These are phyloP conservation scores for Sarcophaga carnaria DNA, from an alignment of 2,888 invertebrate genomes.

Conservation along the genomic window DNA sequence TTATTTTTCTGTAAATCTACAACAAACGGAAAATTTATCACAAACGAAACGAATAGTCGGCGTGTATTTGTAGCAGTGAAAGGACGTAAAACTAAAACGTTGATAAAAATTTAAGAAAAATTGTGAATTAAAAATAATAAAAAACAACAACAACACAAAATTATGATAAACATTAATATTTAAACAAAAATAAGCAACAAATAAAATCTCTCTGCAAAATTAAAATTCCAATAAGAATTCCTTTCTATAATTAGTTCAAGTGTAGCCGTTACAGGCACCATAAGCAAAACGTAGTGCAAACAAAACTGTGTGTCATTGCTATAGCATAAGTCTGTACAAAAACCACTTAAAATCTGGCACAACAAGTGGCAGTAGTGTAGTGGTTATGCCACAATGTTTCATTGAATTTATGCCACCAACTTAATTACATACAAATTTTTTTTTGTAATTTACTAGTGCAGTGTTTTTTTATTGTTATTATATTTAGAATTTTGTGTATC, in stretches of 20 bases:
- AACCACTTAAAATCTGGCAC: constrained; percentile 19
- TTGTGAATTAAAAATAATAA: neutral
- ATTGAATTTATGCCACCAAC: neutral
- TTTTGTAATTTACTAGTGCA: neutral
- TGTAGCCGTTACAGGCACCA: constrained; percentile 34
- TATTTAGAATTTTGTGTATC: constrained; percentile 24
- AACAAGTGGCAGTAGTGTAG: neutral
- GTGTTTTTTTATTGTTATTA: constrained; percentile 1
- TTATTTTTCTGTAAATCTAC: constrained; percentile 38
- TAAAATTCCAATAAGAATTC: neutral
- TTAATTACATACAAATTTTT: too few species aligned
- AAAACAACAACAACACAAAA: constrained; percentile 7
- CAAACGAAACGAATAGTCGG: constrained; percentile 56
- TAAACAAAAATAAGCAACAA: neutral
- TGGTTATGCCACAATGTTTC: neutral
- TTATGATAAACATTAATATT: constrained; percentile 27
- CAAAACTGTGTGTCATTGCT: constrained; percentile 42
- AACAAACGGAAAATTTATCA: constrained; percentile 43
- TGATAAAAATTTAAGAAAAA: neutral
- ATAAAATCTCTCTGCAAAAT: constrained; percentile 8
- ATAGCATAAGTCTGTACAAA: constrained; percentile 32
- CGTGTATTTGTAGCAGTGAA: constrained; percentile 62
- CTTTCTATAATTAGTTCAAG: constrained; percentile 8
- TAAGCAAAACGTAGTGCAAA: neutral
- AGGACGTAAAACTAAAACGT: constrained; percentile 50